Evolutionary conservation across 2,113 vertebrate genomes (phyloP), one percentile per base, ranked within the genome.

Genomic region (Ovis canadensis): DNA sequence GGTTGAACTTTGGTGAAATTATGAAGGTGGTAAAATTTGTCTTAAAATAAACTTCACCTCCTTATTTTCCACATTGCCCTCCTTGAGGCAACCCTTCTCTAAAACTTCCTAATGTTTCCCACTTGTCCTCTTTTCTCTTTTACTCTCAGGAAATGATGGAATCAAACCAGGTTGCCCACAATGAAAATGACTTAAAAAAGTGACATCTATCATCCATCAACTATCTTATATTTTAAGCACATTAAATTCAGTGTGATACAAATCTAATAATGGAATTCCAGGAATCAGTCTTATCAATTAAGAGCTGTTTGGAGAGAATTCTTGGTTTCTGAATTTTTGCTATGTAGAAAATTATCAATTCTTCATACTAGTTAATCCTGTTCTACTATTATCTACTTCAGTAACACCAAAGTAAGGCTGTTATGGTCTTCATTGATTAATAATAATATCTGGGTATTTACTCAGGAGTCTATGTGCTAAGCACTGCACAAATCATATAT

Each of bases 1-100:
- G 13, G 5, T 59, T 94, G 25, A 96, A 80, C 40, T 90, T 90
- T 94, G n/a, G 11, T 17, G 88, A 96, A 95, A 95, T 88, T 94
- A 84, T 36, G 29, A 89, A 92, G 52, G 6, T 84, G 36, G 59
- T 50, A 88, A 87, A 96, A 87, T 91, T 59, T 90, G 16, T 92
- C 52, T 97, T 95, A 52, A 95, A 81, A 57, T 54, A 87, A 78
- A 95, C 2, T 43, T 54, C 33, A 89, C 2, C 11, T 62, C 27
- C 12, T 62, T 71, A 15, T 45, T 92, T 43, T 33, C 7, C n/a
- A 60, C 29, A 80, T 59, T n/a, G 33, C 96, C 10, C 6, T 96
- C 83, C 57, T 86, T 87, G 29, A 83, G 31, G 8, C 12, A 85
- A 50, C 1, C 6, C 27, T 80, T 77, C 23, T 80, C 50, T 29